phyloP scores from a whole-genome alignment of 2,797 vertebrate species.

The Spheniscus humboldti region DNA sequence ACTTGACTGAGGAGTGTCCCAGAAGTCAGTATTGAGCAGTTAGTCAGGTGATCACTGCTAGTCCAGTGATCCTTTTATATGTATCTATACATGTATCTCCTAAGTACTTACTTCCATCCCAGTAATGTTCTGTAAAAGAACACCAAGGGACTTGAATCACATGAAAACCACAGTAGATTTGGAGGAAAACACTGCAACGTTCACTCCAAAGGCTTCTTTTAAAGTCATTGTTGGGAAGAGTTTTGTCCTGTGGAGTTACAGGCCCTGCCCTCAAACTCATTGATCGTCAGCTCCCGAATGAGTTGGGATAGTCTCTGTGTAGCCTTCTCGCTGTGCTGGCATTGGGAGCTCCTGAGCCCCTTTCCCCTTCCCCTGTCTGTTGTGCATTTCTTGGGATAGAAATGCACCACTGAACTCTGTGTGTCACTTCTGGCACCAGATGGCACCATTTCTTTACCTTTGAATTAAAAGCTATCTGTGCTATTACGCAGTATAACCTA shows the following conservation, averaged over 20 bases:
- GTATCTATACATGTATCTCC: not conserved
- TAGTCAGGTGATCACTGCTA: not conserved
- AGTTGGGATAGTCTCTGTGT: not conserved
- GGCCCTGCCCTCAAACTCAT: not conserved
- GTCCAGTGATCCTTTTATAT: not conserved
- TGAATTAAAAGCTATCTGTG: not conserved
- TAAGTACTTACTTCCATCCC: not conserved
- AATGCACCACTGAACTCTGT: not conserved
- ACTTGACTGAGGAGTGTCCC: not conserved
- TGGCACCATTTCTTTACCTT: constrained; percentile 17
- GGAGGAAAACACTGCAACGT: not conserved
- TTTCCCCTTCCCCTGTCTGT: not conserved
- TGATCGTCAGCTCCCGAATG: not conserved
- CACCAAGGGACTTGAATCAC: not conserved
- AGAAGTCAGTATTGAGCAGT: not conserved
- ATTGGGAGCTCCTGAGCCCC: not conserved
- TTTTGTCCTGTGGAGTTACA: not conserved
- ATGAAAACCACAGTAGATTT: not conserved
- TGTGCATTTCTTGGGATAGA: not conserved
- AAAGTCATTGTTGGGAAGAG: not conserved
- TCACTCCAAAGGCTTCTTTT: not conserved
- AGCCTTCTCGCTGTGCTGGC: not conserved
- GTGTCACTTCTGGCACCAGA: constrained; percentile 11
- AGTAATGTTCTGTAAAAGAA: not conserved
- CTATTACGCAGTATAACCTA: not conserved